A percentile compares a stretch with the other conserved stretches of the same genome.
Conservation (phyloP, 2,888 invertebrate species). For the Thereva unica region DNA sequence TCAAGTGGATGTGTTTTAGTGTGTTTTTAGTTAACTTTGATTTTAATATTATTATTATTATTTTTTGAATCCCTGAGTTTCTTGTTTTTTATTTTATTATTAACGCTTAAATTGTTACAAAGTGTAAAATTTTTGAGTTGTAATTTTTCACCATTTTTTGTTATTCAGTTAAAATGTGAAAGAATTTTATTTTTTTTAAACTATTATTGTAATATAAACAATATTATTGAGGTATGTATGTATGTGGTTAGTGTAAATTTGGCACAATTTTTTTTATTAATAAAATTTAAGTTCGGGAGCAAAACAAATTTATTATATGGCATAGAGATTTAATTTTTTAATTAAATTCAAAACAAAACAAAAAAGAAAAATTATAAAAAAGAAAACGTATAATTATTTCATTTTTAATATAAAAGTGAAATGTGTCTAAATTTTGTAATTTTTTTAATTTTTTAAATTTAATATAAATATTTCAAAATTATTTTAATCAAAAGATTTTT, state of each 20-base stretch:
- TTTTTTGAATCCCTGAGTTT: slow-evolving; percentile 28
- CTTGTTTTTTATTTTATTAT: slow-evolving; percentile 7
- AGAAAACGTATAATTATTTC: background rate
- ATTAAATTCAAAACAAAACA: background rate
- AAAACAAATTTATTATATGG: background rate
- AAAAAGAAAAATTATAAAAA: too few relatives aligned
- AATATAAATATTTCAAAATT: slow-evolving; percentile 2
- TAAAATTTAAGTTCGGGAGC: background rate
- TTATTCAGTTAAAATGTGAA: too few relatives aligned
- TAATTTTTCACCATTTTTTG: too few relatives aligned
- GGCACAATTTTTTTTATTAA: background rate
- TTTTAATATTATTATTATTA: background rate
- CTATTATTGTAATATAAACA: too few relatives aligned
- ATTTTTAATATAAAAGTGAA: background rate
- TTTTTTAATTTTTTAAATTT: slow-evolving; percentile 6
- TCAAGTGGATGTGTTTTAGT: too few relatives aligned
- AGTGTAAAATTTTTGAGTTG: slow-evolving; percentile 2
- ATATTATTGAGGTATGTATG: too few relatives aligned
- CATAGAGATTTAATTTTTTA: background rate
- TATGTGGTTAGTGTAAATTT: too few relatives aligned
- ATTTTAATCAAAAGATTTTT: background rate
- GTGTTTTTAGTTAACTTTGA: background rate
- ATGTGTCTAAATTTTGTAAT: background rate
- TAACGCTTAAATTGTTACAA: slow-evolving; percentile 4
- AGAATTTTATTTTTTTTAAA: too few relatives aligned